Evolutionary conservation across 2,113 vertebrate genomes (phyloP).

Genomic region (Pogonocichla stellata): DNA sequence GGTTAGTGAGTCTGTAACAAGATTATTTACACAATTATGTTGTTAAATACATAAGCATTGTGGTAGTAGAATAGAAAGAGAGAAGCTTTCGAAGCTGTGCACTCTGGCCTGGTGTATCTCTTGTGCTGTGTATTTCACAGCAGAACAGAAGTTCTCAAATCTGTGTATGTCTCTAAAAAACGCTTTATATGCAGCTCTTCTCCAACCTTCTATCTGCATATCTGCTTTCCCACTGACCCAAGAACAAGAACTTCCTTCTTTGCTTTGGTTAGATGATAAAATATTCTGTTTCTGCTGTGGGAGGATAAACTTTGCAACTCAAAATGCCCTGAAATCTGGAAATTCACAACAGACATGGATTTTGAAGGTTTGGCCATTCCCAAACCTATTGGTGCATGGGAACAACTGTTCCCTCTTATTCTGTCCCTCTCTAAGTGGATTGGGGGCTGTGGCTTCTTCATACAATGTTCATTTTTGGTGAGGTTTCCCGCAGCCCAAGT

Average conservation of each 20-base stretch:
- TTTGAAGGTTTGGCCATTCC: background rate
- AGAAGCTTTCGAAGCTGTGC: background rate
- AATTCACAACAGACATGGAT: conserved; percentile 5
- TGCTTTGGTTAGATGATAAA: background rate
- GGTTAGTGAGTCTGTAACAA: background rate
- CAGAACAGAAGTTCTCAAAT: background rate
- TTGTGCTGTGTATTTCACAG: background rate
- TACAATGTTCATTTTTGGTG: background rate
- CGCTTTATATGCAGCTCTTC: background rate
- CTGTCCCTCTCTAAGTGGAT: accelerated
- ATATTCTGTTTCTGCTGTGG: conserved; percentile 9
- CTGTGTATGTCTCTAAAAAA: background rate
- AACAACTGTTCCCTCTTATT: background rate
- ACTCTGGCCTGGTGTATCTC: accelerated
- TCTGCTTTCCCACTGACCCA: background rate
- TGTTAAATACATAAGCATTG: background rate
- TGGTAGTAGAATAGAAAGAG: background rate
- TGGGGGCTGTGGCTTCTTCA: background rate
- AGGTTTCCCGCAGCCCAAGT: background rate
- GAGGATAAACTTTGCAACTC: background rate
- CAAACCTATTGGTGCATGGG: background rate
- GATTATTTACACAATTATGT: background rate
- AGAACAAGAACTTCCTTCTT: background rate
- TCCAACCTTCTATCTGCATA: background rate
- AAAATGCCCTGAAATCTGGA: conserved; percentile 30